Evolutionary conservation across 2,797 vertebrate species (phyloP).

Genomic region (Acanthurus tractus): DNA sequence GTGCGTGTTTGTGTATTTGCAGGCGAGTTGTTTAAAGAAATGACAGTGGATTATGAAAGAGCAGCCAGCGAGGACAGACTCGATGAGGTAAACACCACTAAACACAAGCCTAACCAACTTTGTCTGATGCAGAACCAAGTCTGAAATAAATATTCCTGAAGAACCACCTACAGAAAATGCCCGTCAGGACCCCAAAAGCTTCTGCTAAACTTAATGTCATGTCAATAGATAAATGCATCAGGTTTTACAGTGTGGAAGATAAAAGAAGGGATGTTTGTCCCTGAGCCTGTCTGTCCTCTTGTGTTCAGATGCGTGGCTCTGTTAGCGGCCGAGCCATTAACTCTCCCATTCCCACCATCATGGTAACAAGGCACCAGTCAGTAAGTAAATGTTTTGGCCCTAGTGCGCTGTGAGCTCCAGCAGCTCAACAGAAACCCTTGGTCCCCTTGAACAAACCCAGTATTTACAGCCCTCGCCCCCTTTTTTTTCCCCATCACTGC

Average conservation of each 20-base stretch:
- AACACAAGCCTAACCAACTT: constrained; percentile 17
- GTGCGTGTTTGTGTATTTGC: constrained; percentile 63
- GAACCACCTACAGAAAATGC: constrained; percentile 9
- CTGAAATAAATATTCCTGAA: constrained; percentile 20
- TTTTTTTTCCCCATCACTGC: constrained; percentile 30
- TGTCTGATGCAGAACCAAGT: constrained; percentile 32
- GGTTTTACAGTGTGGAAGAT: constrained; percentile 38
- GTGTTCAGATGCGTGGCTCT: constrained; percentile 86
- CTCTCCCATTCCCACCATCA: constrained; percentile 86
- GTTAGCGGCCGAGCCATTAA: constrained; percentile 82
- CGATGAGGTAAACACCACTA: constrained; percentile 86
- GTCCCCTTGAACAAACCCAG: constrained; percentile 52
- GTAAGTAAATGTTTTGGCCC: constrained; percentile 84
- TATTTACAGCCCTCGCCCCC: constrained; percentile 49
- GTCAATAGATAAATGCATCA: constrained; percentile 21
- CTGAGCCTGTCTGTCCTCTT: constrained; percentile 86
- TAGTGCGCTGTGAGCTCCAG: constrained; percentile 64
- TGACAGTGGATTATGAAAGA: constrained; percentile 86
- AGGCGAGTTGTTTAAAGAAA: constrained; percentile 90
- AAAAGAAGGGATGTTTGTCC: constrained; percentile 57
- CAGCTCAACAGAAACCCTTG: constrained; percentile 52
- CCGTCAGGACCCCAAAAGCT: constrained; percentile 11
- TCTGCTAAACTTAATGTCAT: constrained; percentile 16
- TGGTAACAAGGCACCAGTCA: constrained; percentile 85
- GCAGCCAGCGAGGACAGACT: constrained; percentile 89